phyloP scores from a whole-genome alignment of 1,140 invertebrate species.

The Hyphantria cunea region DNA sequence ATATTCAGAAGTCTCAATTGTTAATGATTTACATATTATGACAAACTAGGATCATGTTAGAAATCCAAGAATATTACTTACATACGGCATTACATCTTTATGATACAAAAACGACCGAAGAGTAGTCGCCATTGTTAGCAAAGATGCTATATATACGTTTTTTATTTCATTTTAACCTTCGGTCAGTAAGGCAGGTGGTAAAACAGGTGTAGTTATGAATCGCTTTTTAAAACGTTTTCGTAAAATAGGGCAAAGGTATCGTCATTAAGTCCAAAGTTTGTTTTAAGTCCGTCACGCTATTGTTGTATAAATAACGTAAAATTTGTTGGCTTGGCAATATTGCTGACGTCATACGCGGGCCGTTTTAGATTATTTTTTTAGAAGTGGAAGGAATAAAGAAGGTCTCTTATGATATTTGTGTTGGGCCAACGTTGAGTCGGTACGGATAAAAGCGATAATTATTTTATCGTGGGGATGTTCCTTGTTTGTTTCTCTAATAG shows the following conservation, averaged over 20 bases:
- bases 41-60: neutral
- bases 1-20: too few species aligned
- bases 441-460: constrained; percentile 77
- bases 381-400: constrained; percentile 47
- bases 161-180: constrained; percentile 49
- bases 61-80: neutral
- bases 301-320: constrained; percentile 52
- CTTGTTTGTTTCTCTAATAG: constrained; percentile 81
- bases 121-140: constrained; percentile 45
- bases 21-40: too few species aligned
- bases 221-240: constrained; percentile 40
- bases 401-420: constrained; percentile 5
- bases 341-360: constrained; percentile 74
- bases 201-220: constrained; percentile 55
- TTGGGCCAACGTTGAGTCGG: constrained; percentile 48
- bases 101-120: constrained; percentile 23
- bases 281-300: constrained; percentile 72
- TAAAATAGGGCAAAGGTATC: constrained; percentile 48
- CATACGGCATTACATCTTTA: constrained; percentile 11
- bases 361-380: constrained; percentile 73
- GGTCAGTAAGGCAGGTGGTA: constrained; percentile 63
- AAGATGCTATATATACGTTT: constrained; percentile 36
- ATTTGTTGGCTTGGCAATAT: constrained; percentile 54
- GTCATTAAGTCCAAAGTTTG: constrained; percentile 59
- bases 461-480: constrained; percentile 75